phyloP scores from a whole-genome alignment of 2,888 invertebrate genomes.

The Metalampra italica region DNA sequence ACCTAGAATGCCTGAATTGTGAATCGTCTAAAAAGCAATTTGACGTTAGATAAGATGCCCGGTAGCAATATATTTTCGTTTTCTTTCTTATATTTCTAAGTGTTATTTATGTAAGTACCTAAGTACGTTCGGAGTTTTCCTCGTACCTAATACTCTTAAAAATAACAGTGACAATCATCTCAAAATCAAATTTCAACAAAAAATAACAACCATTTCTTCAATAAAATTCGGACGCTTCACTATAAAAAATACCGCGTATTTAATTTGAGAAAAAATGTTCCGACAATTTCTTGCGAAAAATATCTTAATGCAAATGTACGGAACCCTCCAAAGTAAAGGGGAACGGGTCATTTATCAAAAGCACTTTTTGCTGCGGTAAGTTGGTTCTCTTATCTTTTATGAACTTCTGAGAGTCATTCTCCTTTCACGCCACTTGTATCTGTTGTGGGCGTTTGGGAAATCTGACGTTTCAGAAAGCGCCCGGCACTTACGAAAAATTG shows the following conservation, averaged over 20 bases:
- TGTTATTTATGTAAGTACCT: no score
- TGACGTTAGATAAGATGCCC: no score
- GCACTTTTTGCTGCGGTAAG: conserved; percentile 7
- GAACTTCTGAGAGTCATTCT: conserved; percentile 4
- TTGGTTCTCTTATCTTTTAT: conserved; percentile 6
- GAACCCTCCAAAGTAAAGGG: conserved; percentile 3
- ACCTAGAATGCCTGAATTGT: no score
- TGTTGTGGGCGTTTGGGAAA: neutral
- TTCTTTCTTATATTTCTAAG: no score
- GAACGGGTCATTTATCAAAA: conserved; percentile 9
- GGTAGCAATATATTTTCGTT: no score
- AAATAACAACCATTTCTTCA: no score
- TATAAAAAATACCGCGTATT: neutral
- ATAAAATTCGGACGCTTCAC: neutral
- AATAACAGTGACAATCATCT: no score
- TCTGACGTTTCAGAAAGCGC: neutral
- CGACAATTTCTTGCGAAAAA: neutral
- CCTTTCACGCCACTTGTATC: neutral
- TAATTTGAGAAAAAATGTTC: neutral
- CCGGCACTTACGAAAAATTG: neutral
- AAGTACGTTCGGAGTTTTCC: no score
- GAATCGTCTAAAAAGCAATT: no score
- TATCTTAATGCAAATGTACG: conserved; percentile 8
- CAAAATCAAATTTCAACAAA: no score
- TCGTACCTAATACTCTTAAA: no score